Conservation (phyloP, 2,113 vertebrate species). For the Corapipo altera region DNA sequence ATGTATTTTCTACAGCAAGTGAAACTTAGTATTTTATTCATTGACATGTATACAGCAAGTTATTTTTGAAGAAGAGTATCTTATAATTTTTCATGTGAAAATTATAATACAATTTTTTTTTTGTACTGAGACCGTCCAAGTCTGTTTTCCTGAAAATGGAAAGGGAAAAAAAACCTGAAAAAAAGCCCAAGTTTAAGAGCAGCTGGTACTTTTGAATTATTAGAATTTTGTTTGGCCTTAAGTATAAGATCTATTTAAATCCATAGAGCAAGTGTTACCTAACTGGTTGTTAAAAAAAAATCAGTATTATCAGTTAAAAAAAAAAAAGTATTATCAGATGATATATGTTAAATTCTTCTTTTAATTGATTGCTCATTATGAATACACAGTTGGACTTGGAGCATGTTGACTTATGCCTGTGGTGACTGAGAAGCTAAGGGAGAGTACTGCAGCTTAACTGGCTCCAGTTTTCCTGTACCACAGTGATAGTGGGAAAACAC, state of each 20-base stretch:
- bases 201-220: neutral
- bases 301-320: neutral
- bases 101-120: neutral
- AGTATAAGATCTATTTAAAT: neutral
- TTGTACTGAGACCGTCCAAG: neutral
- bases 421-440: neutral
- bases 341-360: neutral
- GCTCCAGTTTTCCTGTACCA: neutral
- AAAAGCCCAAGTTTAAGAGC: neutral
- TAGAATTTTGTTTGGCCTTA: neutral
- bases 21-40: neutral
- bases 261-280: neutral
- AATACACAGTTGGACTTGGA: neutral
- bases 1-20: neutral
- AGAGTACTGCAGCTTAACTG: neutral
- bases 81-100: neutral
- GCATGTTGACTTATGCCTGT: neutral
- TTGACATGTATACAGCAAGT: neutral
- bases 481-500: neutral
- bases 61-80: neutral
- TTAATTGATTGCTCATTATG: neutral
- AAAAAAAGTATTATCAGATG: neutral
- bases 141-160: neutral
- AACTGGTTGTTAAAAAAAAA: neutral
- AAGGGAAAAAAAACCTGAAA: neutral